Evolutionary conservation across 2,888 invertebrate species (phyloP).

Genomic region (Rhingia rostrata): DNA sequence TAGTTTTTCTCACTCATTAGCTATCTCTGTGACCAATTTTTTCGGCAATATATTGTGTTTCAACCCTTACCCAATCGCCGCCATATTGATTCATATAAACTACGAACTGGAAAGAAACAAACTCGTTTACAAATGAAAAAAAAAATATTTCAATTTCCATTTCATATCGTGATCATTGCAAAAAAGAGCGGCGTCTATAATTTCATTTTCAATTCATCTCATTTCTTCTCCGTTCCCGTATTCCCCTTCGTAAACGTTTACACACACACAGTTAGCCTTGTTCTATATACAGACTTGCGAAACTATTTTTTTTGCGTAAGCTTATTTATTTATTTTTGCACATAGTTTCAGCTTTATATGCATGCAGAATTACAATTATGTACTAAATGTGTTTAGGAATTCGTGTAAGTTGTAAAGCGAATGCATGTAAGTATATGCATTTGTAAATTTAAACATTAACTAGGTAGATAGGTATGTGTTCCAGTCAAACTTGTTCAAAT

Average conservation of each 20-base stretch:
- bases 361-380: not conserved
- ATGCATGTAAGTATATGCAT: not conserved
- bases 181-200: constrained; percentile 53
- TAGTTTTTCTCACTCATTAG: too few species aligned
- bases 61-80: not conserved
- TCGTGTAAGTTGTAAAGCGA: not conserved
- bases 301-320: constrained; percentile 31
- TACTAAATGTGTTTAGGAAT: constrained; percentile 3
- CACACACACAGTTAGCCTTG: constrained; percentile 42
- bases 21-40: too few species aligned
- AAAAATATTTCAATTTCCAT: constrained; percentile 6
- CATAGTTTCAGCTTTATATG: not conserved
- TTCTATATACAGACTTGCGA: constrained; percentile 36
- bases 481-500: too few species aligned
- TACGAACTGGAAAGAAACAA: too few species aligned
- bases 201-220: constrained; percentile 21
- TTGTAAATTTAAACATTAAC: not conserved
- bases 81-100: not conserved
- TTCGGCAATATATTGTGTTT: not conserved
- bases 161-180: constrained; percentile 1
- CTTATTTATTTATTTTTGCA: not conserved
- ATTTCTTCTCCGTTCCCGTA: not conserved
- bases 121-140: not conserved
- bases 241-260: constrained; percentile 5
- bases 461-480: too few species aligned